Evolutionary conservation across 2,113 vertebrate genomes (phyloP).

Genomic region (Benitochromis conjunctus): DNA sequence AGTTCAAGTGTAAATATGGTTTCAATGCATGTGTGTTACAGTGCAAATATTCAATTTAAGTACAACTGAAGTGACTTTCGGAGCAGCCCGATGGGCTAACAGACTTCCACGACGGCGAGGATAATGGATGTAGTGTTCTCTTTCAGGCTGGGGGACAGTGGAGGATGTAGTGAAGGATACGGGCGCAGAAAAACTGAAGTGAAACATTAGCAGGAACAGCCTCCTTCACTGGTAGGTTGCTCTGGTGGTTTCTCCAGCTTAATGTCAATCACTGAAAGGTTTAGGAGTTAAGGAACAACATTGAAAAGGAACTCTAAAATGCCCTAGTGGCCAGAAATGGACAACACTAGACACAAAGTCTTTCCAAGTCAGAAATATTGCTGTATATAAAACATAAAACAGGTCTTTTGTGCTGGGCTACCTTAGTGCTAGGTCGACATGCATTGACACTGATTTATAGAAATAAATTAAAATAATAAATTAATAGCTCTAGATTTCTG

Average conservation of each 20-base stretch:
- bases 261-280: constrained; percentile 92
- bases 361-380: not conserved
- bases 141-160: constrained; percentile 72
- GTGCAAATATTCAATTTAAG: constrained; percentile 33
- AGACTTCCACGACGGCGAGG: constrained; percentile 73
- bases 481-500: not conserved
- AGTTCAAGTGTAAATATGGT: not conserved
- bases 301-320: not conserved
- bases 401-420: not conserved
- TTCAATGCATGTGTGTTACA: constrained; percentile 9
- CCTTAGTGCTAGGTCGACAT: not conserved
- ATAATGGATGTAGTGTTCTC: constrained; percentile 67
- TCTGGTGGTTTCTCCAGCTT: constrained; percentile 96
- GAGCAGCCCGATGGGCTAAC: constrained; percentile 80
- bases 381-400: not conserved
- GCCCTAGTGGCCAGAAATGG: not conserved
- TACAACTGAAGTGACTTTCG: constrained; percentile 54
- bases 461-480: not conserved
- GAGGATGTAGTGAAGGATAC: constrained; percentile 27
- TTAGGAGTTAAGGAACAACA: constrained; percentile 75
- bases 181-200: constrained; percentile 34
- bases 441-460: not conserved
- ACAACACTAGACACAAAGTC: not conserved
- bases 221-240: constrained; percentile 89
- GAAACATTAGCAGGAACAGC: constrained; percentile 90